Evolutionary conservation across 64 coral and sea anemone species (phyloP).

Genomic region (Anthopleura sola): DNA sequence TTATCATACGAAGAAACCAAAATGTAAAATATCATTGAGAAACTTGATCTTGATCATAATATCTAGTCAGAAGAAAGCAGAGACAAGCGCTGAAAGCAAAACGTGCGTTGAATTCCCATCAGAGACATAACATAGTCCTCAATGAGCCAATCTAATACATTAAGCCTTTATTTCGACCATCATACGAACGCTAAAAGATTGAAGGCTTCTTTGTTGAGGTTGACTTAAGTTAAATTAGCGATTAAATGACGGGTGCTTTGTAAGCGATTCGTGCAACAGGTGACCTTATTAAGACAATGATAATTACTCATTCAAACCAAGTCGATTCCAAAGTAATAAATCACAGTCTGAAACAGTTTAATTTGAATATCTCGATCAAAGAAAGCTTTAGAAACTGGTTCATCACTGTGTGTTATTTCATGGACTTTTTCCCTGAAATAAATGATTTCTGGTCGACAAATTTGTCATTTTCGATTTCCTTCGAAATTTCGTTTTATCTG

Average conservation of each 20-base stretch:
- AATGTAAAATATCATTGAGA: constrained; percentile 4
- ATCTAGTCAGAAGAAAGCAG: neutral
- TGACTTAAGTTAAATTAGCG: constrained; percentile 14
- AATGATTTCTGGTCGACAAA: neutral
- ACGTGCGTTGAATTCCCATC: neutral
- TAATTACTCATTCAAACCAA: constrained; percentile 3
- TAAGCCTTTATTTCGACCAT: constrained; percentile 5
- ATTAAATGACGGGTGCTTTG: constrained; percentile 20
- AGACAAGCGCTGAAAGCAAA: constrained; percentile 9
- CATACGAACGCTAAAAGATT: neutral
- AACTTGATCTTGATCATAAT: constrained; percentile 50
- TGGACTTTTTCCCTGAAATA: neutral
- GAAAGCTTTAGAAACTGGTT: neutral
- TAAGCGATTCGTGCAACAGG: constrained; percentile 14
- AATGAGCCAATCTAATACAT: constrained; percentile 2
- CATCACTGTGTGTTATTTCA: neutral
- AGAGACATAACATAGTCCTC: constrained; percentile 1
- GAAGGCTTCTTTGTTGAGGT: constrained; percentile 14
- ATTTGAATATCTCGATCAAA: constrained; percentile 7
- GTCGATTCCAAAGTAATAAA: constrained; percentile 12
- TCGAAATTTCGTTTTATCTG: neutral
- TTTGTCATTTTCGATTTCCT: neutral
- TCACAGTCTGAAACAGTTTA: constrained; percentile 14
- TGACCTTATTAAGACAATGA: constrained; percentile 22
- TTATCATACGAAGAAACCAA: constrained; percentile 21